Evolutionary conservation across 2,797 vertebrate genomes (phyloP).

Genomic region (Streptopelia turtur): DNA sequence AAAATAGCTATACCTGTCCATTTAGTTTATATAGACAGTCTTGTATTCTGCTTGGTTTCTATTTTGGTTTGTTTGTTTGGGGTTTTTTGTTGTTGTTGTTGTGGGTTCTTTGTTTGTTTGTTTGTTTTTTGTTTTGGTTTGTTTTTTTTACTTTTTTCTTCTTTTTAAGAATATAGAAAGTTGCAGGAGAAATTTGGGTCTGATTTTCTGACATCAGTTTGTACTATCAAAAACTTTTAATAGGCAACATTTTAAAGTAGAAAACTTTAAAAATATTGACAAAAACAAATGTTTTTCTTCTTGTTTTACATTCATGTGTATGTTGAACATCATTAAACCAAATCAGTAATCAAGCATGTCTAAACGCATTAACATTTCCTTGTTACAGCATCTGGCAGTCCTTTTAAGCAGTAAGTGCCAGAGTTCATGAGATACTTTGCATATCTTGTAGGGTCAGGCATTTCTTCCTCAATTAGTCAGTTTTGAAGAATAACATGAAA

Average conservation of each 20-base stretch:
- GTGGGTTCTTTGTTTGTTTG: not conserved
- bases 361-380: not conserved
- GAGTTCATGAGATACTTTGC: not conserved
- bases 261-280: not conserved
- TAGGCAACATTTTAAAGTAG: not conserved
- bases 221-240: not conserved
- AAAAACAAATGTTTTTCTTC: not conserved
- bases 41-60: not conserved
- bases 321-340: not conserved
- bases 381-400: not conserved
- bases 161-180: not conserved
- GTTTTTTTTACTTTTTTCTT: not conserved
- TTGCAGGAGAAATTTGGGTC: not conserved
- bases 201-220: not conserved
- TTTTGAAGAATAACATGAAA: not conserved
- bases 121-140: no score
- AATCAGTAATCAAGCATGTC: not conserved
- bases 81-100: no score
- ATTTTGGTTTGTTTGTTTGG: not conserved
- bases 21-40: not conserved
- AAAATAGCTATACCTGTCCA: not conserved
- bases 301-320: fast-evolving
- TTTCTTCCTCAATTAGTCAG: not conserved
- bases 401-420: not conserved
- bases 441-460: not conserved